Base-by-base conservation (phyloP, 2,113 vertebrate genomes). In the Rhegmatorhina hoffmannsi region DNA sequence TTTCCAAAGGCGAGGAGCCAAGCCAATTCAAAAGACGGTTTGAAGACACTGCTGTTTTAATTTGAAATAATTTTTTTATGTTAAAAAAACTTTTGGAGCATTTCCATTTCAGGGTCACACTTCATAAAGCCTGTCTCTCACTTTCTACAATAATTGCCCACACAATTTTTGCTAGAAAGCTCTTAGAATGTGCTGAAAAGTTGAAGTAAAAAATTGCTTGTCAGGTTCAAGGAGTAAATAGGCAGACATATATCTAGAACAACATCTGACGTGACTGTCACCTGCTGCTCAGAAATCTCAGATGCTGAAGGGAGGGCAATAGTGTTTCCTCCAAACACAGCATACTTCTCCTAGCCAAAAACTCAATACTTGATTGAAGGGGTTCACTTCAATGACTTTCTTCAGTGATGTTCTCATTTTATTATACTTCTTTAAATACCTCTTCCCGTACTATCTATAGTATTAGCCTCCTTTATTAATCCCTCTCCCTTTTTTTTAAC, bases 41-140 rank as follows among this genome's bases (percentile, higher is more conserved):
- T 80, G 23, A 85, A 17, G 75, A 69, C 18, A 29, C 2, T 78
- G 20, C 2, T 62, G 21, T 49, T 95, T 92, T 91, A 78, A 76
- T 91, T 69, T 67, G 21, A 73, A 94, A 87, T 46, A 53, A 68
- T 69, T 89, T 83, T 3, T 96, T 94, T 83, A 52, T 66, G 33
- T 82, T 72, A 59, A 72, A 87, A 87, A 93, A 76, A 8, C 12
- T 40, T 62, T 40, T 50, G 87, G 64, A 88, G 23, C 81, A 68
- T 74, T 87, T 77, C 56, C 38, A 50, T 34, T 81, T 91, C 43
- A 72, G 29, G 18, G 50, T 63, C 52, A 86, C 62, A 53, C 28
- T 76, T 91, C 59, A 72, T 87, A 76, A 80, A 73, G 7, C 31
- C 33, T 64, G 28, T 49, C 15, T 55, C 40, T 66, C 28, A 44